Conservation (phyloP, 2,888 invertebrate genomes). For the Sesamia inferens region DNA sequence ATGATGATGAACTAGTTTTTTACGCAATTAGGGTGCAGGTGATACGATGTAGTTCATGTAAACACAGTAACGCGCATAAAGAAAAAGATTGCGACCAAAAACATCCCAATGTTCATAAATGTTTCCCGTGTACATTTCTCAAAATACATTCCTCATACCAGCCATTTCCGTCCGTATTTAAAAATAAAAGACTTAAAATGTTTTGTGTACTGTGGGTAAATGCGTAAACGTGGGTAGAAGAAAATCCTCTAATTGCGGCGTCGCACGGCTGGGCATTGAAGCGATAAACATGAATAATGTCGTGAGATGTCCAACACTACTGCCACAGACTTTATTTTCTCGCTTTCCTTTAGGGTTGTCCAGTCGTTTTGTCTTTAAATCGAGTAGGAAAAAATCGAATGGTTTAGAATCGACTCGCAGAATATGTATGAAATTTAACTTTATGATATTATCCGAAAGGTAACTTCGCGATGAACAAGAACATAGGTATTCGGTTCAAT, state of each 20-base stretch:
- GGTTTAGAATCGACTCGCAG: not conserved
- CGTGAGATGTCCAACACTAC: constrained; percentile 82
- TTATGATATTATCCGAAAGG: not conserved
- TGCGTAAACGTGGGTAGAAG: constrained; percentile 64
- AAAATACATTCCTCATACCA: constrained; percentile 51
- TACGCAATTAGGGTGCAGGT: no score
- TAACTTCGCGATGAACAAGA: not conserved
- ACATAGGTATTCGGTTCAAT: not conserved
- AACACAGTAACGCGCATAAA: not conserved
- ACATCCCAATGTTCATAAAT: not conserved
- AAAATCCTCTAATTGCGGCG: constrained; percentile 87
- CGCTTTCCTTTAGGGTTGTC: constrained; percentile 67
- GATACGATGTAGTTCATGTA: not conserved
- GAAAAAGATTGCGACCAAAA: not conserved
- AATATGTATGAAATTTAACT: not conserved
- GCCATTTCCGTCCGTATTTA: constrained; percentile 54
- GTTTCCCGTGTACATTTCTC: constrained; percentile 3
- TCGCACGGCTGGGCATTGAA: constrained; percentile 71
- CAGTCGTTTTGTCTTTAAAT: constrained; percentile 49
- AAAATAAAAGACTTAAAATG: constrained; percentile 66
- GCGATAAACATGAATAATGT: constrained; percentile 89
- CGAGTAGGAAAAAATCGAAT: constrained; percentile 24
- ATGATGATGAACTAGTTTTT: no score
- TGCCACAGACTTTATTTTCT: constrained; percentile 82
- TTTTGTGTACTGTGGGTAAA: constrained; percentile 65